Percentiles rank a stretch among this genome's conserved stretches.
Conservation (phyloP, 1,140 invertebrate species). For the Wiebesia pumilae region DNA sequence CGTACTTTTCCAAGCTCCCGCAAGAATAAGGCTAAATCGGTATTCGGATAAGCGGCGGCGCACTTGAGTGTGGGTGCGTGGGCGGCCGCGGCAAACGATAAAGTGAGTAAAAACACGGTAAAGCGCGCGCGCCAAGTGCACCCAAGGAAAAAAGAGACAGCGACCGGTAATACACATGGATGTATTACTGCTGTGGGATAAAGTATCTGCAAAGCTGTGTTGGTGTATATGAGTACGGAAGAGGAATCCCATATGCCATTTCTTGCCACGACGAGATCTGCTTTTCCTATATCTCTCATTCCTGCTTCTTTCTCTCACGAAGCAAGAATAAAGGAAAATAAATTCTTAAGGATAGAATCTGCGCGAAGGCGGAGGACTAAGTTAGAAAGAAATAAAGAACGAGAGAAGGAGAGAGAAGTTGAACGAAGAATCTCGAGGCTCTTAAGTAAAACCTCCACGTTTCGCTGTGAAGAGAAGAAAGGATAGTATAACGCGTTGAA, state of each 20-base stretch:
- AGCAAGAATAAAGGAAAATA: slow-evolving; percentile 36
- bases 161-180: slow-evolving; percentile 20
- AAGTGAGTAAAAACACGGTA: neutral
- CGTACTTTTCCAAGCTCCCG: neutral
- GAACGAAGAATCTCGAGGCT: slow-evolving; percentile 1
- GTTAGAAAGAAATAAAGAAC: neutral
- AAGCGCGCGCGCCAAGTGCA: neutral
- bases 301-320: neutral
- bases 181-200: neutral
- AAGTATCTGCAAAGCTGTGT: neutral
- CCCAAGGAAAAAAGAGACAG: neutral
- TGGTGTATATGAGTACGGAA: neutral
- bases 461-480: neutral
- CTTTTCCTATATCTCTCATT: neutral
- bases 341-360: slow-evolving; percentile 49
- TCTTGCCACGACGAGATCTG: neutral
- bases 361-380: neutral
- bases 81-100: neutral
- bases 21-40: slow-evolving; percentile 2
- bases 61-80: neutral
- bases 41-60: neutral
- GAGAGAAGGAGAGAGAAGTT: slow-evolving; percentile 27
- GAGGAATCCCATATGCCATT: slow-evolving; percentile 34
- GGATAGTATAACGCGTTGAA: slow-evolving; percentile 29
- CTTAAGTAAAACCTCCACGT: slow-evolving; percentile 45